Percentiles rank a stretch among this genome's conserved stretches.
phyloP scores from a whole-genome alignment of 2,113 vertebrate species.

The human (Homo sapiens) region GRCh38 chr5:98636501-98637000 shows the following conservation, averaged over 20 bases:
- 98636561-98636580: too few species aligned
- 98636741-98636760: neutral
- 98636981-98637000: neutral
- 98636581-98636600: neutral
- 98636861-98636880: neutral
- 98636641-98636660: neutral
- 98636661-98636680: neutral
- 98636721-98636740: neutral
- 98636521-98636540: too few species aligned
- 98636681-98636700: neutral
- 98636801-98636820: neutral
- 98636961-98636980: neutral
- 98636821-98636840: neutral
- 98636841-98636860: neutral
- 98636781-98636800: neutral
- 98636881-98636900: constrained; percentile 8
- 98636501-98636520: too few species aligned
- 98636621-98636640: neutral
- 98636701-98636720: neutral
- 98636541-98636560: too few species aligned
- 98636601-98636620: neutral
- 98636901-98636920: neutral
- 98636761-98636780: neutral
- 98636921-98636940: constrained; percentile 3
- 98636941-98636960: neutral